Evolutionary conservation across 2,113 vertebrate genomes (phyloP), one percentile per base, ranked within the genome.

Genomic region (Aegotheles bennettii): DNA sequence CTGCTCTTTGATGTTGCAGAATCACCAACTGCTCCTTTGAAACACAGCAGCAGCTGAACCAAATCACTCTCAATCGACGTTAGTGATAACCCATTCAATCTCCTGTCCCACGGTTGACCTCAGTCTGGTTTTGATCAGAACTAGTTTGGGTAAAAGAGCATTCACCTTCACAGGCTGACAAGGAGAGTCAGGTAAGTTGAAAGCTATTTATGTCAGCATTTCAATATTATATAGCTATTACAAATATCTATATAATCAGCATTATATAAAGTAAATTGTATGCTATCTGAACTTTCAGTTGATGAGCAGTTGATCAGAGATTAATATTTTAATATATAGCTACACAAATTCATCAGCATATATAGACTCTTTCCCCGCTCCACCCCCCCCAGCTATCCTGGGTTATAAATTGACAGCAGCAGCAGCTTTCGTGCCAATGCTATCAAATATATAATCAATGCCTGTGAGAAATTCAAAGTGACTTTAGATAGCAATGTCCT

Each of bases 131-230:
- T 94, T 94, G 91, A 96, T 94, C 91, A 96, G 76, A 96, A 88
- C 76, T 84, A 54, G 80, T 91, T 95, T 73, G 77, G 60, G 63
- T 71, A 65, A 90, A 87, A 88, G 16, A 67, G 29, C 69, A 85
- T 85, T 96, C 94, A 96, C 94, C 96, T 96, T 94, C 96, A 96
- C 79, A 94, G 75, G 9, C 79, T 92, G 85, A 88, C 85, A 96
- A 88, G 84, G 75, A 88, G 57, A 96, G 69, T 81, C 76, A 93
- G 73, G 94, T 93, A 94, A 93, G 91, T 47, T 69, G 94, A 93
- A 93, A 70, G 57, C 79, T 91, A 81, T 84, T 84, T 93, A 51
- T 90, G 75, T 73, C 65, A 97, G 63, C 50, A 67, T 90, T 78
- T 93, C 57, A 78, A 87, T 78, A 78, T n/a, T 61, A 29, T 53